phyloP scores from a whole-genome alignment of 1,140 invertebrate species.

The Littorina saxatilis region DNA sequence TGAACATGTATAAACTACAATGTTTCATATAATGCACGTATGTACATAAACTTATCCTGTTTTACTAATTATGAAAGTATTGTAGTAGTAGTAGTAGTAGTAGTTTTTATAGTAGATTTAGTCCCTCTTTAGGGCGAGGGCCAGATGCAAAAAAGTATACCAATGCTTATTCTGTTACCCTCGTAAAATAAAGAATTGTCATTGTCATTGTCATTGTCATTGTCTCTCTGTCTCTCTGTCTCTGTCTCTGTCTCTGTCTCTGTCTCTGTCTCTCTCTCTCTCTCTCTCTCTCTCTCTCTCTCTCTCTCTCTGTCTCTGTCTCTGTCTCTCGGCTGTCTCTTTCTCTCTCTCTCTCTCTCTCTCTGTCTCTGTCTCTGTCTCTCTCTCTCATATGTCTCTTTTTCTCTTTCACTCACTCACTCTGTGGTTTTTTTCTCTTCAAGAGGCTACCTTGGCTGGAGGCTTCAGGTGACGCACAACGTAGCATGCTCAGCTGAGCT shows the following conservation, averaged over 20 bases:
- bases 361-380: conserved; percentile 20
- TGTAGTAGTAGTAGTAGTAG: too few species aligned
- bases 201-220: not conserved
- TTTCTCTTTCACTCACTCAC: too few species aligned
- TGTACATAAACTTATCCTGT: not conserved
- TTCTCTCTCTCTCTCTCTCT: not conserved
- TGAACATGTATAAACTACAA: too few species aligned
- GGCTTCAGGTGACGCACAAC: too few species aligned
- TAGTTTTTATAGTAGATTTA: too few species aligned
- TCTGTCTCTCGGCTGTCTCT: not conserved
- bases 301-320: conserved; percentile 15
- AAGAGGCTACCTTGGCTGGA: too few species aligned
- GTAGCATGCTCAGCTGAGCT: too few species aligned
- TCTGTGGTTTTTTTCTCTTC: too few species aligned
- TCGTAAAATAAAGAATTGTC: too few species aligned
- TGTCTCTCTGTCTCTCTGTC: not conserved
- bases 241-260: conserved; percentile 14
- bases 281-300: conserved; percentile 15
- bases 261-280: conserved; percentile 13
- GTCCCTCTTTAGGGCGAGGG: too few species aligned
- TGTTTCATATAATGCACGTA: too few species aligned
- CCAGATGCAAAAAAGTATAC: not conserved
- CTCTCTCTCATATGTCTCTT: not conserved
- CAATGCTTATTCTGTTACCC: not conserved
- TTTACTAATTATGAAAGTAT: too few species aligned